Percentiles rank a stretch among this genome's conserved stretches.
phyloP scores from a whole-genome alignment of 2,888 invertebrate species.

The Lutraria lutraria region DNA sequence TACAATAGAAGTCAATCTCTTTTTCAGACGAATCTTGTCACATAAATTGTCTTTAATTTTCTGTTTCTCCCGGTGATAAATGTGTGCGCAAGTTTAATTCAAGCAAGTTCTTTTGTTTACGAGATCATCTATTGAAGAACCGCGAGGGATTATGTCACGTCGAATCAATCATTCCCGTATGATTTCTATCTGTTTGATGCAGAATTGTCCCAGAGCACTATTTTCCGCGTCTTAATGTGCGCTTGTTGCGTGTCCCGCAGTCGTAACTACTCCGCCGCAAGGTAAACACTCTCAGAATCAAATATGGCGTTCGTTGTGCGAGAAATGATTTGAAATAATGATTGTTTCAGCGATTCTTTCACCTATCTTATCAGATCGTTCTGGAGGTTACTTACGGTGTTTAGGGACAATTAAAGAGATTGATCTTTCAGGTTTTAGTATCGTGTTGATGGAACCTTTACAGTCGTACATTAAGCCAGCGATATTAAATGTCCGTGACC shows the following conservation, averaged over 20 bases:
- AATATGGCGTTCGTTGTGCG: slow-evolving; percentile 58
- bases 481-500: slow-evolving; percentile 55
- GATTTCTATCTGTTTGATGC: slow-evolving; percentile 45
- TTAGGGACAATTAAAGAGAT: slow-evolving; percentile 61
- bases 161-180: slow-evolving; percentile 52
- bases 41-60: slow-evolving; percentile 51
- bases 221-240: slow-evolving; percentile 46
- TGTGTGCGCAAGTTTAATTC: slow-evolving; percentile 35
- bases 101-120: slow-evolving; percentile 56
- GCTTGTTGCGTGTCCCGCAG: slow-evolving; percentile 53
- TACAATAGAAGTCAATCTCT: slow-evolving; percentile 29
- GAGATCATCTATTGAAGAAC: slow-evolving; percentile 42
- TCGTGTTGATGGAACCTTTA: slow-evolving; percentile 50
- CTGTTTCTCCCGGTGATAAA: slow-evolving; percentile 40
- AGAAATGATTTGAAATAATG: slow-evolving; percentile 57
- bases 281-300: slow-evolving; percentile 47
- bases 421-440: slow-evolving; percentile 47
- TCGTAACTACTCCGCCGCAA: slow-evolving; percentile 46
- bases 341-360: slow-evolving; percentile 57
- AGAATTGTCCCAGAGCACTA: slow-evolving; percentile 48
- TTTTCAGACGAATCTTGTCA: slow-evolving; percentile 35
- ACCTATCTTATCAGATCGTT: slow-evolving; percentile 54
- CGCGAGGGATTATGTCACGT: slow-evolving; percentile 53
- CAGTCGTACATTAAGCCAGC: slow-evolving; percentile 43
- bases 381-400: slow-evolving; percentile 56